Evolutionary conservation across 2,113 vertebrate species (phyloP), one percentile per base, ranked within the genome.

Genomic region (Otus sunia): DNA sequence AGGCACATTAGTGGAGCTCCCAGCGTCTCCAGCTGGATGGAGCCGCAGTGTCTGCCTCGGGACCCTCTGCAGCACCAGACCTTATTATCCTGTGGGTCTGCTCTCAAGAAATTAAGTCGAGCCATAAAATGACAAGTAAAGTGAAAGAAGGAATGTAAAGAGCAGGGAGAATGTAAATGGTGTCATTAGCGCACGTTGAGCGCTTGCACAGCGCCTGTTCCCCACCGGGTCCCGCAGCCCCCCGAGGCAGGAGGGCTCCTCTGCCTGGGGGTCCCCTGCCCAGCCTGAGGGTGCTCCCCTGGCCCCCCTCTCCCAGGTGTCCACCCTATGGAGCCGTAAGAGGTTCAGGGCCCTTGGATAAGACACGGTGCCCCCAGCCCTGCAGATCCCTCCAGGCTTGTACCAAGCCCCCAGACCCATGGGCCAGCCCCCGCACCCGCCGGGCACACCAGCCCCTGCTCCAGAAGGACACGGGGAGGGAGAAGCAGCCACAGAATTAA

Each of bases 271-370:
- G 21, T 11, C 11, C 47, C 15, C 58, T 60, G 49, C 5, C 41
- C 12, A 1, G 32, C 11, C 29, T 20, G 37, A 29, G 47, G 53
- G 47, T 30, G 14, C 30, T 41, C 41, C 36, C 34, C 34, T 3
- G 4, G 9, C 12, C 15, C n/a, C 34, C 17, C 29, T 20, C 75
- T 36, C 55, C 27, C 34, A 13, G n/a, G 10, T 18, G 34, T 45
- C 60, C 43, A n/a, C 30, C 15, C 53, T 8, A 1, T 0, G 32
- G 41, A 79, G 15, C 79, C 9, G 0, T 0, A 6, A 16, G 60
- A 43, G 6, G 4, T 10, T 71, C 43, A 15, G 62, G 11, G 36
- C n/a, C 25, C 56, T 18, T 5, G 43, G n/a, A 49, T 4, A 23
- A 16, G 18, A 4, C 0, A 0, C 1, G 14, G 50, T 3, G 4